Evolutionary conservation across 2,113 vertebrate species (phyloP), one percentile per base, ranked within the genome.

Genomic region (Eclectus roratus): DNA sequence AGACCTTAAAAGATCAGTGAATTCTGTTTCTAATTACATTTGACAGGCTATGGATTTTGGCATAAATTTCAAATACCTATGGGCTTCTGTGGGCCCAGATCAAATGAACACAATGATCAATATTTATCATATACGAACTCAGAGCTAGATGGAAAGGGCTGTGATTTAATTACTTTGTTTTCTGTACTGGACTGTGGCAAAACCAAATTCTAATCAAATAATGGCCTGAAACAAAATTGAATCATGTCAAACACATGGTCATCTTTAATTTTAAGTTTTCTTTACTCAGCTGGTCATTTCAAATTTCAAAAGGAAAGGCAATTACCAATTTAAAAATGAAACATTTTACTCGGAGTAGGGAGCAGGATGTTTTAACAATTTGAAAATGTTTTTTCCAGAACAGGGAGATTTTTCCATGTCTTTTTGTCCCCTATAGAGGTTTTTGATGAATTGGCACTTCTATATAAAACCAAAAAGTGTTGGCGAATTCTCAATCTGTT

Each of bases 401-500:
- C 15, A 73, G 24, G 17, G 28, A 90, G 44, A 23, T 82, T 82
- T 83, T 95, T 64, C 24, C 16, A 0, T 15, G 27, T 53, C 39
- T 71, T 58, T 83, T 44, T 65, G 44, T 43, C 28, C 71, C 46
- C 31, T 80, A 37, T 9, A 52, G 37, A 85, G 25, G 46, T 66
- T 86, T 92, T 91, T 94, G 82, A 94, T 93, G 79, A 94, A 80
- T 63, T 88, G 63, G 41, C 63, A 82, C 56, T 69, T 95, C 58
- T 93, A 80, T 80, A 66, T 71, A 47, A 58, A 65, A 77, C 39
- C 53, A 41, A 69, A 19, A 52, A 71, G 70, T 58, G 85, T 97
- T 95, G 92, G 76, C 17, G 23, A 93, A 47, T 44, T 84, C 83
- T 93, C 95, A 93, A 49, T 90, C 92, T 94, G 94, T 92, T 97